Percentiles rank a stretch among this genome's conserved stretches.
phyloP scores from a whole-genome alignment of 2,113 vertebrate species.

The Oxygymnocypris stewartii region DNA sequence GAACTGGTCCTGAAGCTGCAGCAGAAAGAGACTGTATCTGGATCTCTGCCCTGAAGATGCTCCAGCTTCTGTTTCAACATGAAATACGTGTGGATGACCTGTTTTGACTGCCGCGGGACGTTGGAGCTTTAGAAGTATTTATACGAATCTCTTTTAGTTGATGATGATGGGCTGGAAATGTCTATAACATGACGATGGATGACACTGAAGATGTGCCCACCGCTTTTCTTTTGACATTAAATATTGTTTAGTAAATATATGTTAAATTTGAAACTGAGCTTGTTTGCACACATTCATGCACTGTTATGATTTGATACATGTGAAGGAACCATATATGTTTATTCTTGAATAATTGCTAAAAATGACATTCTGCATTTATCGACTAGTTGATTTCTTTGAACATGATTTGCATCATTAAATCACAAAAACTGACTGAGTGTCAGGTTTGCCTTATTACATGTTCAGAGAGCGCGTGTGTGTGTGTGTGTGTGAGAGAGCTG shows the following conservation, averaged over 20 bases:
- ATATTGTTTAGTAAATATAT: constrained; percentile 1
- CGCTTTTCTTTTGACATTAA: background rate
- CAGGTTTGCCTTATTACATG: background rate
- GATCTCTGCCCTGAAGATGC: constrained; percentile 35
- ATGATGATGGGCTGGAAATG: background rate
- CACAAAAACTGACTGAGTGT: background rate
- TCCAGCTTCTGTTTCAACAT: background rate
- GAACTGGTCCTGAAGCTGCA: constrained; percentile 91
- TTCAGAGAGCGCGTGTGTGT: background rate
- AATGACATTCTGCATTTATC: background rate
- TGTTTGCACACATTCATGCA: too few relatives aligned
- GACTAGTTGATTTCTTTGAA: background rate
- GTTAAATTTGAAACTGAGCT: background rate
- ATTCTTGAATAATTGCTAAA: background rate
- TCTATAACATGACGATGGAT: background rate
- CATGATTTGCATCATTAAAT: background rate
- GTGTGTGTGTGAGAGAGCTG: too few relatives aligned
- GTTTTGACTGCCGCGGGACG: background rate
- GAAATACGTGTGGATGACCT: background rate
- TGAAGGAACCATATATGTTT: background rate
- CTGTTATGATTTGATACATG: background rate
- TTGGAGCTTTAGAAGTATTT: background rate
- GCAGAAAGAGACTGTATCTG: constrained; percentile 67
- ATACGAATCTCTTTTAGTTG: background rate
- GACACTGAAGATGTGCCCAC: background rate